phyloP scores from a whole-genome alignment of 2,113 vertebrate species.

The Oryzias woworae region DNA sequence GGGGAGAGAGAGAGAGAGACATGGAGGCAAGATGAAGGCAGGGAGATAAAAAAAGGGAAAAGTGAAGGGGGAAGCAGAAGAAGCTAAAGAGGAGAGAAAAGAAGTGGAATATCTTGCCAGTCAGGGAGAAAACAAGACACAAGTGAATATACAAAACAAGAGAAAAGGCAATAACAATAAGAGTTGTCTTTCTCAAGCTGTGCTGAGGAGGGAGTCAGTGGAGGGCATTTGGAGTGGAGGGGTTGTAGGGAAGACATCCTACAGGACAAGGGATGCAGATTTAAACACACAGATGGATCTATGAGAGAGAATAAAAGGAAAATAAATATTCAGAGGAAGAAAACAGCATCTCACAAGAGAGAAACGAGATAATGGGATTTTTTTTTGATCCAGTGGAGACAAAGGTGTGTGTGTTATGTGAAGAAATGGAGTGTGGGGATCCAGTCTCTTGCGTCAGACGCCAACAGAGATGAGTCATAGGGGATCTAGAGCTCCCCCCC shows the following conservation, averaged over 20 bases:
- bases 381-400: constrained; percentile 36
- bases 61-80: constrained; percentile 7
- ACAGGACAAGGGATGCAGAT: constrained; percentile 3
- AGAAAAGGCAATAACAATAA: constrained; percentile 36
- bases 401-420: constrained; percentile 9
- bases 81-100: constrained; percentile 11
- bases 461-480: constrained; percentile 71
- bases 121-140: constrained; percentile 34
- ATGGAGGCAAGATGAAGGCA: constrained; percentile 33
- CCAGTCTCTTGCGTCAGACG: constrained; percentile 70
- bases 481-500: constrained; percentile 48
- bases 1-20: constrained; percentile 36
- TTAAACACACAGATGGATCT: constrained; percentile 17
- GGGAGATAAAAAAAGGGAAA: constrained; percentile 34
- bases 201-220: constrained; percentile 14
- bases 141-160: constrained; percentile 38
- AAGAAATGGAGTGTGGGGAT: constrained; percentile 21
- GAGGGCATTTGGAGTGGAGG: constrained; percentile 1
- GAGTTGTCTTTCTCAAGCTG: constrained; percentile 15
- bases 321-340: constrained; percentile 18
- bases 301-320: constrained; percentile 13
- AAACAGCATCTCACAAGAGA: constrained; percentile 23
- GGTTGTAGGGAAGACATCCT: constrained; percentile 3
- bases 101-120: constrained; percentile 30
- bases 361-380: constrained; percentile 19